Conservation (phyloP, 2,888 invertebrate species). For the Caenorhabditis imperialis region DNA sequence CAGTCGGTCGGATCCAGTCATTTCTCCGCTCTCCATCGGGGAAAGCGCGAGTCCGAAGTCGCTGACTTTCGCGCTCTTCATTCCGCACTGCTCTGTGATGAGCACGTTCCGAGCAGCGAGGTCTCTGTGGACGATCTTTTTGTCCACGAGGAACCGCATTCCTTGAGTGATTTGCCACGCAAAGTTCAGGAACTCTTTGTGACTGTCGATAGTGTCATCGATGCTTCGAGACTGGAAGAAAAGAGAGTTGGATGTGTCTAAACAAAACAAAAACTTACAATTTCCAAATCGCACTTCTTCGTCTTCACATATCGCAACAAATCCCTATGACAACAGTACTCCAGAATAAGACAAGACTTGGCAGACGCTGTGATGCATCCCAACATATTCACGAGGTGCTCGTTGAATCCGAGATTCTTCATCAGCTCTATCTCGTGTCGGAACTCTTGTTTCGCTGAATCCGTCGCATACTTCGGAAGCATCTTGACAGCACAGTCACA, state of each 20-base stretch:
- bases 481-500: conserved; percentile 68
- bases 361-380: conserved; percentile 71
- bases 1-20: conserved; percentile 60
- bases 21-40: conserved; percentile 39
- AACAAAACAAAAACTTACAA: conserved; percentile 36
- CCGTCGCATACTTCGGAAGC: conserved; percentile 71
- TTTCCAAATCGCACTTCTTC: conserved; percentile 60
- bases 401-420: conserved; percentile 73
- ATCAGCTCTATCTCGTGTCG: conserved; percentile 73
- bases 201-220: conserved; percentile 71
- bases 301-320: conserved; percentile 68
- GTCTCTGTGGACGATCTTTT: conserved; percentile 70
- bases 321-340: conserved; percentile 72
- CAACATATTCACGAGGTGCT: conserved; percentile 74
- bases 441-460: conserved; percentile 68
- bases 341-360: conserved; percentile 68
- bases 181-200: conserved; percentile 73
- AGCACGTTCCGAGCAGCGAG: conserved; percentile 74
- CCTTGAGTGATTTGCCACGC: conserved; percentile 76
- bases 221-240: conserved; percentile 66
- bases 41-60: conserved; percentile 74
- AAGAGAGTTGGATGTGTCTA: not conserved
- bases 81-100: conserved; percentile 62
- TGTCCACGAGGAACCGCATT: conserved; percentile 68
- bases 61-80: conserved; percentile 72